Percentiles rank a stretch among this genome's conserved stretches.
Evolutionary conservation across 1,140 invertebrate species (phyloP).

Genomic region (Andrena cerasifolii): DNA sequence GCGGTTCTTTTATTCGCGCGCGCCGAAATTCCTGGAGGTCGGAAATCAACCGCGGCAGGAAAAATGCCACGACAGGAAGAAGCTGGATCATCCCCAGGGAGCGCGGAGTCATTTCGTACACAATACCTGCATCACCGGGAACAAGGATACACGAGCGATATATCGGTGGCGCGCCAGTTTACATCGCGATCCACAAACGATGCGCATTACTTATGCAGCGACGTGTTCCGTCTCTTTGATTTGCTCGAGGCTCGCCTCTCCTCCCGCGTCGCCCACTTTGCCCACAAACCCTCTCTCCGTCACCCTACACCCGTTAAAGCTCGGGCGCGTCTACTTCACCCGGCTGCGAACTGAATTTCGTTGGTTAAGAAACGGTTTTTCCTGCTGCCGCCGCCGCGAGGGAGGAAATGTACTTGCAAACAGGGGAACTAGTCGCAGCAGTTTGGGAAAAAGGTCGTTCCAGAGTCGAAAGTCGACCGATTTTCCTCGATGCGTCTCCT

Average conservation of each 20-base stretch:
- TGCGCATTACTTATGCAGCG: slow-evolving; percentile 40
- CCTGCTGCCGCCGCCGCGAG: too few relatives aligned
- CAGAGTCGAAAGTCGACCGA: background rate
- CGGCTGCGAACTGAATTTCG: background rate
- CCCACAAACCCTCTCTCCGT: too few relatives aligned
- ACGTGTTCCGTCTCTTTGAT: slow-evolving; percentile 44
- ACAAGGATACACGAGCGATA: slow-evolving; percentile 28
- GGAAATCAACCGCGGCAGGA: background rate
- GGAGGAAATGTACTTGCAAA: background rate
- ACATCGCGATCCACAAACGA: slow-evolving; percentile 49
- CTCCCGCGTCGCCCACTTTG: background rate
- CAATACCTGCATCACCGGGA: slow-evolving; percentile 8
- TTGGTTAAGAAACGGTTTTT: slow-evolving; percentile 1
- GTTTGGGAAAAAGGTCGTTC: background rate
- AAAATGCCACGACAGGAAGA: slow-evolving; percentile 12
- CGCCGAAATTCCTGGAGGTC: background rate
- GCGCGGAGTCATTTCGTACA: slow-evolving; percentile 41
- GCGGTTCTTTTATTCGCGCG: background rate
- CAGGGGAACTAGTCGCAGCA: background rate
- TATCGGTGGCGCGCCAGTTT: slow-evolving; percentile 38
- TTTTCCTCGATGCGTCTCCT: background rate
- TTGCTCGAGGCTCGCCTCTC: slow-evolving; percentile 1
- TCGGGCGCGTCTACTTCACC: background rate
- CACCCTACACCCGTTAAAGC: background rate
- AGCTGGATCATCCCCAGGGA: slow-evolving; percentile 28